phyloP scores from a whole-genome alignment of 2,888 invertebrate species.

The Stenolophus ochropezus region DNA sequence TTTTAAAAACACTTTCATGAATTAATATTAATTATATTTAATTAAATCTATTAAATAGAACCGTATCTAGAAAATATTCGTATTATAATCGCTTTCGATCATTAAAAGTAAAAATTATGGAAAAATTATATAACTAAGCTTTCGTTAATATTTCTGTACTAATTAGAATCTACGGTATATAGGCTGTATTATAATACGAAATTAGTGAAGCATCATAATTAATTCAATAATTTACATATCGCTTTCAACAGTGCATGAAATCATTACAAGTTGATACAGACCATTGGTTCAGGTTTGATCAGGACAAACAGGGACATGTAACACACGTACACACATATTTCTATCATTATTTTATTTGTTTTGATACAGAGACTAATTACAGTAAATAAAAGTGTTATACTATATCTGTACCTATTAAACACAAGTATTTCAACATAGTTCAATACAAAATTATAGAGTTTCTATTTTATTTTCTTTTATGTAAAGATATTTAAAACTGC shows the following conservation, averaged over 20 bases:
- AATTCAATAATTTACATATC: conserved; percentile 38
- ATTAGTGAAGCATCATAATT: conserved; percentile 16
- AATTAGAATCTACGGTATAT: not conserved
- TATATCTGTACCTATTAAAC: not conserved
- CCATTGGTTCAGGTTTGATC: not conserved
- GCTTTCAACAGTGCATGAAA: not conserved
- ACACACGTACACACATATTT: not conserved
- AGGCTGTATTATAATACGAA: conserved; percentile 7
- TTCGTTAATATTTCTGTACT: not conserved
- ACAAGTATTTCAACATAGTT: not conserved
- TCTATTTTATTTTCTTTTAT: not conserved
- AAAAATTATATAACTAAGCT: not conserved
- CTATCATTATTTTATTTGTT: not conserved
- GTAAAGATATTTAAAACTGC: not conserved
- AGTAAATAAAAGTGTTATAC: not conserved
- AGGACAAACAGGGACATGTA: not conserved
- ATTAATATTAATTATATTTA: too few relatives aligned
- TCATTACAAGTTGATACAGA: conserved; percentile 23
- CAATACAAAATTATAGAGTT: not conserved
- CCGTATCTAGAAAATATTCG: too few relatives aligned
- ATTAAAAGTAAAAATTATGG: too few relatives aligned
- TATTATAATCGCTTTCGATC: too few relatives aligned
- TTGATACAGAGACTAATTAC: not conserved
- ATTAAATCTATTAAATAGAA: too few relatives aligned
- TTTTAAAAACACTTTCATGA: too few relatives aligned